A percentile compares a stretch with the other conserved stretches of the same genome.
Conservation (phyloP, 2,888 invertebrate genomes). For the Meghimatium bilineatum region DNA sequence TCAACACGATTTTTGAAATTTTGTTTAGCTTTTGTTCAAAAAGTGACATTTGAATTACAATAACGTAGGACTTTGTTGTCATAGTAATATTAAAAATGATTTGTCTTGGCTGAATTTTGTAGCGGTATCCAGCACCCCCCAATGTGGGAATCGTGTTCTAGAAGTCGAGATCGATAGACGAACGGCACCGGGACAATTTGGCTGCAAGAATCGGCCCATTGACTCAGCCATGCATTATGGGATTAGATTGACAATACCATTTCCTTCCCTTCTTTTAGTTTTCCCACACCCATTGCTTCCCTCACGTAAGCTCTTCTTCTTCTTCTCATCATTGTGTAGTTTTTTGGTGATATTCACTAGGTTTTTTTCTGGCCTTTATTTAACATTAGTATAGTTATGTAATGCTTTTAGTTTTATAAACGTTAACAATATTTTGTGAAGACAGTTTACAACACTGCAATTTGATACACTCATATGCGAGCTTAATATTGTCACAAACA, state of each 20-base stretch:
- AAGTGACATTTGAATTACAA: not conserved
- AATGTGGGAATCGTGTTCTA: not conserved
- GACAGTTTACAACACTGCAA: too few species aligned
- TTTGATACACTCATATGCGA: too few species aligned
- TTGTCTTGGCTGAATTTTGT: conserved; percentile 18
- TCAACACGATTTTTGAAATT: not conserved
- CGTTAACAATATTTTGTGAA: too few species aligned
- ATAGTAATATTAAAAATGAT: not conserved
- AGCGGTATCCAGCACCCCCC: not conserved
- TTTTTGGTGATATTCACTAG: too few species aligned
- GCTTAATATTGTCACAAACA: too few species aligned
- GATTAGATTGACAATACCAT: conserved; percentile 51
- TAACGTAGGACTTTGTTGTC: not conserved
- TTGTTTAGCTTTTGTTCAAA: not conserved
- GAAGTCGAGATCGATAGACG: conserved; percentile 31
- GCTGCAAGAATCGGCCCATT: conserved; percentile 33
- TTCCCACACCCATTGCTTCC: not conserved
- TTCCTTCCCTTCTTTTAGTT: conserved; percentile 25
- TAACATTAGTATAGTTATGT: not conserved
- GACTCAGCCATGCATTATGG: conserved; percentile 44
- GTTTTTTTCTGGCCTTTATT: not conserved
- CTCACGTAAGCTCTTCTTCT: not conserved
- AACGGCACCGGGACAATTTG: conserved; percentile 30
- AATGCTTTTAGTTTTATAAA: not conserved
- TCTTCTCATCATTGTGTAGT: not conserved